These are phyloP conservation scores for Torymus aiolomorphi DNA, from an alignment of 2,888 invertebrate genomes.

Conservation along the genomic window DNA sequence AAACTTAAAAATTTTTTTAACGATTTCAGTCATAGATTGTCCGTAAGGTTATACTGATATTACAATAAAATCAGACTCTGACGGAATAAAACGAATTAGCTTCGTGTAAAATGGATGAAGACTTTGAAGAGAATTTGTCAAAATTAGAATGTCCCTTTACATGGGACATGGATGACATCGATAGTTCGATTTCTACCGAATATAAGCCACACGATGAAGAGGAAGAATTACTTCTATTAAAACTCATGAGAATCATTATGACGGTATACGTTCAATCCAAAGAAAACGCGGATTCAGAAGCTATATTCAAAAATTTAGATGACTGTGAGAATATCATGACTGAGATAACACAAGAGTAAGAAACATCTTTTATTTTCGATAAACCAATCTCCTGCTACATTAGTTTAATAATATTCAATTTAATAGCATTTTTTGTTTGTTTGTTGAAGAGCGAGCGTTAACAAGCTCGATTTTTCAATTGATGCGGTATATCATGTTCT, in stretches of 20 bases:
- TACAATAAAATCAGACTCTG: too few species aligned
- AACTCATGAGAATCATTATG: conserved; percentile 39
- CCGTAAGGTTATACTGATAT: too few species aligned
- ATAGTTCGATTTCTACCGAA: background rate
- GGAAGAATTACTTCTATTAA: conserved; percentile 32
- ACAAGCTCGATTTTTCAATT: background rate
- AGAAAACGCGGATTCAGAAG: background rate
- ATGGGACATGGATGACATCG: conserved; percentile 44
- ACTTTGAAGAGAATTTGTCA: conserved; percentile 19
- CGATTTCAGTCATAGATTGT: too few species aligned
- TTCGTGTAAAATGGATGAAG: background rate
- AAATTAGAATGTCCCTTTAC: conserved; percentile 47
- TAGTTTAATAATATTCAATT: too few species aligned
- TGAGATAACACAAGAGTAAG: conserved; percentile 10
- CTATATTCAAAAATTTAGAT: conserved; percentile 17
- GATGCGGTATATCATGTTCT: conserved; percentile 16
- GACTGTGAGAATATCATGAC: conserved; percentile 11
- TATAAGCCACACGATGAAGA: conserved; percentile 51
- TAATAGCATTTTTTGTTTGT: too few species aligned
- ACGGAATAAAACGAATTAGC: background rate
- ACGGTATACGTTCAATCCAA: conserved; percentile 7
- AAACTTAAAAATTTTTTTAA: too few species aligned
- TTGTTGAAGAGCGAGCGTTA: too few species aligned
- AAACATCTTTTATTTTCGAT: background rate
- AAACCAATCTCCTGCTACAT: too few species aligned